Base-by-base conservation (phyloP, 2,797 vertebrate genomes). In the Limosa lapponica region DNA sequence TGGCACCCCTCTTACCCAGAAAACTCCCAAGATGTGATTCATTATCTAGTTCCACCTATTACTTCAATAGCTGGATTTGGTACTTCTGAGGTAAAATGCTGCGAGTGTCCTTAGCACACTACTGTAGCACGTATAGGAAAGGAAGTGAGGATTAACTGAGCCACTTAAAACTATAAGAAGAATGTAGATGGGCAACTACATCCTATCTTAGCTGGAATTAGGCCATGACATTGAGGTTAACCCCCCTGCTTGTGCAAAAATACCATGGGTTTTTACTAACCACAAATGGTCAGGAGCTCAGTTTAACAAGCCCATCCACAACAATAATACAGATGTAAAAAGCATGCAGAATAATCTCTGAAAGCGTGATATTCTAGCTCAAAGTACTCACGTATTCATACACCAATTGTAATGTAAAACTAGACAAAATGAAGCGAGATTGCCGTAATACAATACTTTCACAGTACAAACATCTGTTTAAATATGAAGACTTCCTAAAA, bases 211-310 rank as follows among this genome's bases (percentile, higher is more conserved):
- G 86, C 54, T 96, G 93, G 91, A 95, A 92, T 90, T 80, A 74
- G 64, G 86, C 93, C 92, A 92, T 37, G 75, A 62, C 88, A 82
- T 34, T 89, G 93, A 96, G 92, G 88, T 93, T 94, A 96, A 95
- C 87, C 79, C 89, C 82, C 12, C 71, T 52, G 64, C 66, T 91
- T 58, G 52, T 95, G 74, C 62, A 96, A 94, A 96, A 95, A 95
- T 95, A 58, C 74, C 87, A 70, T 2, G 19, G 90, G 62, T 65
- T 97, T 91, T 91, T 94, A 49, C 88, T 77, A 64, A 95, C 95
- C 93, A 95, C 96, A 90, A 85, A 87, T 70, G 90, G 80, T 78
- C 93, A 95, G 64, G 64, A 95, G 24, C 74, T 92, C 41, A 34
- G 78, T 74, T 87, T 89, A 90, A 90, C 20, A 10, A 67, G 64